These are phyloP conservation scores for Nymphicus hollandicus DNA, from an alignment of 2,113 vertebrate genomes.

Conservation along the genomic window DNA sequence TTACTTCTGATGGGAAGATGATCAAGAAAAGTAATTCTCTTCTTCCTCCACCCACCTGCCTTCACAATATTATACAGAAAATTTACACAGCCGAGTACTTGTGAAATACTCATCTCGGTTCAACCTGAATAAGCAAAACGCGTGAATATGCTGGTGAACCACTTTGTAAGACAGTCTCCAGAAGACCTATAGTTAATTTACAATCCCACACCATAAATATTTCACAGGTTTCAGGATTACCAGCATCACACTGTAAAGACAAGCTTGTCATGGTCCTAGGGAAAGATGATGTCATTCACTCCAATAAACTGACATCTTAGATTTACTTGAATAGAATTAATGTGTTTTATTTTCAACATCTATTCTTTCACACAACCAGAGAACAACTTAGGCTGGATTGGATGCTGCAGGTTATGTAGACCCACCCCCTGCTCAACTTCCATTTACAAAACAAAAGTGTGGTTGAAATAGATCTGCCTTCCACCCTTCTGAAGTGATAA, in stretches of 20 bases:
- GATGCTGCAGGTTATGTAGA: not conserved
- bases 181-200: conserved; percentile 36
- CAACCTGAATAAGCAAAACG: conserved; percentile 51
- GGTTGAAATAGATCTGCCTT: not conserved
- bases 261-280: not conserved
- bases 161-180: conserved; percentile 42
- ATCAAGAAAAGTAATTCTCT: not conserved
- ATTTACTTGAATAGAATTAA: not conserved
- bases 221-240: not conserved
- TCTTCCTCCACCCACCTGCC: not conserved
- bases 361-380: not conserved
- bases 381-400: not conserved
- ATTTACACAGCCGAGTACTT: not conserved
- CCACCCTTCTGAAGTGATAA: not conserved
- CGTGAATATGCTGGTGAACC: conserved; percentile 12
- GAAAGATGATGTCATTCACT: not conserved
- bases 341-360: not conserved
- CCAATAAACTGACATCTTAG: not conserved
- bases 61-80: not conserved
- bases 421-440: not conserved
- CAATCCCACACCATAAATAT: conserved; percentile 31
- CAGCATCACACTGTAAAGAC: not conserved
- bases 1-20: not conserved
- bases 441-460: not conserved
- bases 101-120: conserved; percentile 36